Evolutionary conservation across 2,797 vertebrate genomes (phyloP), one percentile per base, ranked within the genome.

Genomic region (Aulostomus chinensis): DNA sequence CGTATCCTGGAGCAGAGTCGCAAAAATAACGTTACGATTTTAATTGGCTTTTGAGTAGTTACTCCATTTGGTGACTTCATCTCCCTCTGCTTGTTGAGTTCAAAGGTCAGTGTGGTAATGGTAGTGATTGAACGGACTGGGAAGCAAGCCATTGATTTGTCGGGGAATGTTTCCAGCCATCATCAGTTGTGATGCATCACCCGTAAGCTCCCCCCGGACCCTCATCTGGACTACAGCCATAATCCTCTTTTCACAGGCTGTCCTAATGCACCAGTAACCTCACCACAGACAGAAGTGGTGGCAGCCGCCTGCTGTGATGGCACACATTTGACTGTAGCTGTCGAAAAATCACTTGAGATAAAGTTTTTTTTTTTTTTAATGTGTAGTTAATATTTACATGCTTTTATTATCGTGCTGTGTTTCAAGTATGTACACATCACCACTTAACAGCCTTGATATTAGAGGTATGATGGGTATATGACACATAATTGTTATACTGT

Each of bases 201-300:
- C 43, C 42, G 1, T 63, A 57, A 75, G 20, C 62, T 11, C 60
- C 49, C 51, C 18, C 33, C 8, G 18, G 60, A 71, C 45, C 66
- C 58, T 78, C 70, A 80, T 76, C 61, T 80, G 81, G 81, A 81
- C 58, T 9, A 9, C 50, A 18, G 76, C 83, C 76, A 77, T 87
- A 86, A 91, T 90, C 81, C 68, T 83, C 79, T 89, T 83, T 81
- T 49, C 68, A 37, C 62, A 73, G 55, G 56, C 61, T 67, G 64
- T 39, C 67, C 58, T 72, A 76, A 83, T 84, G 74, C 78, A 61
- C 68, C 43, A 51, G 50, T 61, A 69, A 60, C 74, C 69, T 70
- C 16, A 41, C 20, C 34, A 29, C 42, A 53, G 26, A 68, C 34
- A 52, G 37, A 47, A 43, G 34, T 46, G 46, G 29, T 38, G 50